A percentile compares a stretch with the other conserved stretches of the same genome.
These are phyloP conservation scores for Apostichopus californicus DNA, from an alignment of 35 echinoderm and acorn worm genomes.

Conservation along the genomic window DNA sequence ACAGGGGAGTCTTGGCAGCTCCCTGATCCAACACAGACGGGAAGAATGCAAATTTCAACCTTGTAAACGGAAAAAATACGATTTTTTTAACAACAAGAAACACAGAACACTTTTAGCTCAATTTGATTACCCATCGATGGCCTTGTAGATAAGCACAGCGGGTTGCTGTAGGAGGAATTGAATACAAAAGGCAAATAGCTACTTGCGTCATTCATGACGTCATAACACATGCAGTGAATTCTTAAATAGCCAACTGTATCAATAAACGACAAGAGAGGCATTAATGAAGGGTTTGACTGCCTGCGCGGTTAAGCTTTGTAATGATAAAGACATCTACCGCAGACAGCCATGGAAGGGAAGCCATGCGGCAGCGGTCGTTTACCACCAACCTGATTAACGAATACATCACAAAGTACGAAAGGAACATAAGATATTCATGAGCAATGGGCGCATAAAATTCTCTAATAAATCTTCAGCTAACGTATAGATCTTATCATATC, in stretches of 20 bases:
- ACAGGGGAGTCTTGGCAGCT: neutral
- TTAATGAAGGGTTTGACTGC: neutral
- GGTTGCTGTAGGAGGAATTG: conserved; percentile 30
- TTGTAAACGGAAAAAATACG: neutral
- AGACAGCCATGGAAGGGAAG: neutral
- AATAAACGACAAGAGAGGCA: conserved; percentile 18
- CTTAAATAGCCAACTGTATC: conserved; percentile 20
- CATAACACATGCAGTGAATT: conserved; percentile 22
- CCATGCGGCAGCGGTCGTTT: neutral
- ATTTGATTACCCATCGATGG: conserved; percentile 31
- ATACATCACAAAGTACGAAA: neutral
- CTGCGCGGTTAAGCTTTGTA: neutral
- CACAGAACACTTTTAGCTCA: conserved; percentile 4
- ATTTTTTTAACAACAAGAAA: neutral
- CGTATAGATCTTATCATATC: no score
- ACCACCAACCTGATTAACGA: neutral
- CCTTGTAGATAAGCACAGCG: conserved; percentile 34
- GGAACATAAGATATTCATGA: neutral
- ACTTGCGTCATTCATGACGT: conserved; percentile 50
- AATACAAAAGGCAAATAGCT: conserved; percentile 21
- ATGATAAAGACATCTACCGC: neutral
- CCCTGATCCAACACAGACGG: neutral
- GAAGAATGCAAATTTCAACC: conserved; percentile 1
- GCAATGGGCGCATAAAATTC: no score
- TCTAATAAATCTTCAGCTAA: no score